phyloP scores from a whole-genome alignment of 2,113 vertebrate species.

The Galeopterus variegatus region DNA sequence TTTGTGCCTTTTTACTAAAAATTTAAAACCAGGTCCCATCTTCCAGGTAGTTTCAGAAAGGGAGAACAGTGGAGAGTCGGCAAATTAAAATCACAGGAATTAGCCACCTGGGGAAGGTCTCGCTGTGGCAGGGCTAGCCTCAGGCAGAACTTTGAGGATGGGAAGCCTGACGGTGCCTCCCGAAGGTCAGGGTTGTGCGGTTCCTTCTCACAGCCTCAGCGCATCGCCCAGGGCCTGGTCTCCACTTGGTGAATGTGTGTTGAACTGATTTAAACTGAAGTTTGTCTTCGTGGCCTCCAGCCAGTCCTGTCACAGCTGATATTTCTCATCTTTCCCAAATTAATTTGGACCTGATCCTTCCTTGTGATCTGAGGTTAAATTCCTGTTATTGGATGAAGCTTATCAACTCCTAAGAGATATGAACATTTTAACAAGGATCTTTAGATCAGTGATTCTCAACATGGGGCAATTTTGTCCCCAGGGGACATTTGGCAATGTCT shows the following conservation, averaged over 20 bases:
- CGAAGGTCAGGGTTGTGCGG: no score
- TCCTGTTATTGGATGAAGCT: neutral
- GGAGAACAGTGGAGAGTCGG: neutral
- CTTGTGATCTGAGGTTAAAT: neutral
- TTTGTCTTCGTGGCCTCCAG: neutral
- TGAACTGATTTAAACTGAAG: neutral
- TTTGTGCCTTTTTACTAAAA: constrained; percentile 14
- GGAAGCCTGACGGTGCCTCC: accelerated
- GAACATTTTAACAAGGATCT: neutral
- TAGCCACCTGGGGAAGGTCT: neutral
- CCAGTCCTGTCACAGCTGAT: neutral
- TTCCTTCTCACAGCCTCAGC: neutral
- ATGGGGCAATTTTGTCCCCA: neutral
- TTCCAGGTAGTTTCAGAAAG: neutral
- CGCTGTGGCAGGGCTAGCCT: neutral
- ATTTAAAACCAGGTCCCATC: neutral
- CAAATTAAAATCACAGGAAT: neutral
- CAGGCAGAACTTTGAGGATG: neutral
- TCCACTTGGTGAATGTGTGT: neutral
- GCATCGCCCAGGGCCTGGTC: neutral
- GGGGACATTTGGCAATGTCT: neutral
- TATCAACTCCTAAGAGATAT: neutral
- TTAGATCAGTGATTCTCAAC: neutral
- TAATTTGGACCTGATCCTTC: neutral
- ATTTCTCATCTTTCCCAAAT: constrained; percentile 8